These are phyloP conservation scores for Pseudomyrmex sp. DNA, from an alignment of 1,140 invertebrate species.

Conservation along the genomic window DNA sequence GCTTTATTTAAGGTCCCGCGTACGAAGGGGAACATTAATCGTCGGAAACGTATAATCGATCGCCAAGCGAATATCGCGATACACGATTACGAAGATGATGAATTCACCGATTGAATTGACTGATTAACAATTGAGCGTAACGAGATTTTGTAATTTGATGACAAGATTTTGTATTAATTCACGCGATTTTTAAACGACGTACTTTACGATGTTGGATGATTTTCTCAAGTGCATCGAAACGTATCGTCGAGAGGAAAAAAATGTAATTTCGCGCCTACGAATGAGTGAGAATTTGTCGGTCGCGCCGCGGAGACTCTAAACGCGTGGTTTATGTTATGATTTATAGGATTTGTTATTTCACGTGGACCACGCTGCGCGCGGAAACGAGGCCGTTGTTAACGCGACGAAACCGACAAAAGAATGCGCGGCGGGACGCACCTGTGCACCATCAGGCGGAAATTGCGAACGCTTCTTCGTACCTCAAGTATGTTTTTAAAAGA, in stretches of 20 bases:
- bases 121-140: neutral
- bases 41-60: neutral
- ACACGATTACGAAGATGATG: neutral
- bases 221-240: neutral
- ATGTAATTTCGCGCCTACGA: neutral
- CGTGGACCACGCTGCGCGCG: constrained; percentile 16
- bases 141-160: too few relatives aligned
- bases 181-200: too few relatives aligned
- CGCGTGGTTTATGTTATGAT: constrained; percentile 66
- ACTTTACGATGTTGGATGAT: too few relatives aligned
- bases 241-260: neutral
- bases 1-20: constrained; percentile 35
- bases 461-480: constrained; percentile 63
- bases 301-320: constrained; percentile 30
- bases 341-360: constrained; percentile 64
- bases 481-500: constrained; percentile 83
- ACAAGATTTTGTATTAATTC: too few relatives aligned
- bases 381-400: constrained; percentile 37
- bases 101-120: constrained; percentile 9
- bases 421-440: constrained; percentile 11
- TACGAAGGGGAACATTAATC: constrained; percentile 13
- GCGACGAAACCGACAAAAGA: constrained; percentile 6
- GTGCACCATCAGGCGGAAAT: constrained; percentile 47
- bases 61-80: neutral
- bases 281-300: constrained; percentile 17